A percentile compares a stretch with the other conserved stretches of the same genome.
Conservation (phyloP, 2,888 invertebrate genomes). For the Andrena flavipes region DNA sequence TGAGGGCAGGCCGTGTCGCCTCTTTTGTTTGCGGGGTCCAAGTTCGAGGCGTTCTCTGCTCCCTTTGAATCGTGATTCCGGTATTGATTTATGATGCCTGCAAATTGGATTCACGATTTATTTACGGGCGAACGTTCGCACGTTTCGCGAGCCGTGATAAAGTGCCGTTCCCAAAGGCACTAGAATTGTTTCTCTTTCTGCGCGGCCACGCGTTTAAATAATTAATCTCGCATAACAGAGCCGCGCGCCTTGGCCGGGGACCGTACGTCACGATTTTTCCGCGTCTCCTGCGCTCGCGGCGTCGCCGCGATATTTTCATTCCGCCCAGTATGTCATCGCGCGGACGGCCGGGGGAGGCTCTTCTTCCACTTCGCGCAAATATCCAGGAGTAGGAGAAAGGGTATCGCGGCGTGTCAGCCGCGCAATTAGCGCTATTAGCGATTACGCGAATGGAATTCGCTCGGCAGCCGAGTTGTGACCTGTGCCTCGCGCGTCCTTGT, state of each 20-base stretch:
- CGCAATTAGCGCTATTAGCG: conserved; percentile 49
- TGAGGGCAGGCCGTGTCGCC: conserved; percentile 23
- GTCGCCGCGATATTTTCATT: background rate
- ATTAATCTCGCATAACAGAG: conserved; percentile 27
- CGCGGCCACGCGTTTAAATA: conserved; percentile 24
- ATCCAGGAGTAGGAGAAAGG: conserved; percentile 10
- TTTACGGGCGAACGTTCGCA: conserved; percentile 57
- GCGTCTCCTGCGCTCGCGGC: background rate
- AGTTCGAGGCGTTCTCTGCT: conserved; percentile 47
- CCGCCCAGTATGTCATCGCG: background rate
- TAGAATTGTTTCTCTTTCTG: conserved; percentile 53
- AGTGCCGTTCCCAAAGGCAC: conserved; percentile 49
- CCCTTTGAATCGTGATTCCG: conserved; percentile 73
- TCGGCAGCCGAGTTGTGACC: conserved; percentile 19
- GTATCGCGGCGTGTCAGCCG: conserved; percentile 30
- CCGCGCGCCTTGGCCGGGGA: background rate
- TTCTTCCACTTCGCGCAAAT: background rate
- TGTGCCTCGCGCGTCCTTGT: background rate
- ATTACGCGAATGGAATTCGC: conserved; percentile 52
- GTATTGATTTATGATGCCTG: conserved; percentile 78
- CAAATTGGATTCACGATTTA: conserved; percentile 69
- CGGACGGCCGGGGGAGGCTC: background rate
- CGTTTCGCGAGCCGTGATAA: conserved; percentile 47
- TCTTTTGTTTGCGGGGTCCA: conserved; percentile 49
- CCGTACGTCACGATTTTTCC: conserved; percentile 1